Evolutionary conservation across 2,797 vertebrate genomes (phyloP), one percentile per base, ranked within the genome.

Genomic region (Molossus molossus): DNA sequence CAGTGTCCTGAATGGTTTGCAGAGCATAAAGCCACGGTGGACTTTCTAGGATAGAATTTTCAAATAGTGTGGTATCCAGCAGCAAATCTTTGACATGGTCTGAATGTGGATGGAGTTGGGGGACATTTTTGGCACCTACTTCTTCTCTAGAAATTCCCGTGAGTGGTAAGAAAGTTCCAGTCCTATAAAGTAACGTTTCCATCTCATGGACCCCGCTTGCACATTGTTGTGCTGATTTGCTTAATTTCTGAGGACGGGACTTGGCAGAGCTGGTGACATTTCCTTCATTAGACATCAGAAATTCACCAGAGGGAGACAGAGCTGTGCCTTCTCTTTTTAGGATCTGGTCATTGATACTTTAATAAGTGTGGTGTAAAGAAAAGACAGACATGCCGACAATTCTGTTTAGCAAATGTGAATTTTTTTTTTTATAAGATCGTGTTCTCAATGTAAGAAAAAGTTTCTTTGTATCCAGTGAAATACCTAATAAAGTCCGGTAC

Each of bases 281-380:
- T 97, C 98, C 95, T 95, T 98, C 89, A 83, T 70, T 94, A 83
- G 88, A 88, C 96, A 87, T 86, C 83, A 65, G 96, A 94, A 96
- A 96, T 98, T 97, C 97, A 98, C 97, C 95, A 98, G 96, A 97
- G 92, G 96, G 97, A 98, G 96, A 98, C 91, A 97, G 92, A 97
- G 87, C 97, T 98, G 98, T 98, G 98, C 98, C 98, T 98, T 98
- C 97, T 98, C 97, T 98, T 98, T 98, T 98, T 98, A 98, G 98
- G 98, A 98, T 98, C 95, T 97, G 97, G 97, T 98, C 96, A 97
- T 29, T 98, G 92, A 97, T 98, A 98, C 77, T 98, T 98, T 96
- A 97, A 95, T 98, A 98, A 98, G 96, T 97, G 97, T 98, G 96
- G 76, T 98, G 87, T 98, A 96, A 97, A 97, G 97, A 96, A 95